These are phyloP conservation scores for Chiloscyllium punctatum DNA, from an alignment of 2,797 vertebrate genomes.

Conservation along the genomic window DNA sequence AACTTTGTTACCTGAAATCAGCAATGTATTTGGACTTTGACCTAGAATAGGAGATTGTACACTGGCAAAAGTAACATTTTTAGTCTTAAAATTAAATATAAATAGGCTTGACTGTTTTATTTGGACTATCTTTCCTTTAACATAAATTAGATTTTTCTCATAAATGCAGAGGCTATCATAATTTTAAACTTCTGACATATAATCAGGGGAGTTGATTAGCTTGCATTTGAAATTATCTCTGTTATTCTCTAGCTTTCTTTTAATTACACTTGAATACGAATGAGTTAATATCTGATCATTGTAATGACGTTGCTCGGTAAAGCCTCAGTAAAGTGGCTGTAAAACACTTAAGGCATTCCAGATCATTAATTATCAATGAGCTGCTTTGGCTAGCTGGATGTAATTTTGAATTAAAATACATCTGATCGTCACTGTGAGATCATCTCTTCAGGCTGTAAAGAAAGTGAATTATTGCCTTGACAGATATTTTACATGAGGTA, in stretches of 20 bases:
- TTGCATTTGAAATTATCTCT: background rate
- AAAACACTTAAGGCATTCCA: slow-evolving; percentile 18
- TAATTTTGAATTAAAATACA: slow-evolving; percentile 26
- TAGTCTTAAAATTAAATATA: too few species aligned
- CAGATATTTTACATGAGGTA: background rate
- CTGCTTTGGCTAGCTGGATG: background rate
- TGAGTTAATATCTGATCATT: background rate
- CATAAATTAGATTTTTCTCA: background rate
- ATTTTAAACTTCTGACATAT: background rate
- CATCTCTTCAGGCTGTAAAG: background rate
- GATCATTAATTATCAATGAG: background rate
- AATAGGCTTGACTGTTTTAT: background rate
- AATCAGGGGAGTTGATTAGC: background rate
- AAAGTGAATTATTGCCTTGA: background rate
- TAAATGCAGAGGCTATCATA: background rate
- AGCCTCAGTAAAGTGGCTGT: background rate
- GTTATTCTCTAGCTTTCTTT: background rate
- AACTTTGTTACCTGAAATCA: background rate
- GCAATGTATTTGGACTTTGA: background rate
- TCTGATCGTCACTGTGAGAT: background rate
- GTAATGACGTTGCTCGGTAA: background rate
- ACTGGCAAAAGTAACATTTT: background rate
- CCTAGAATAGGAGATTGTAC: background rate
- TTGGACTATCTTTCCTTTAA: background rate
- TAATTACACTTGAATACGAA: background rate